Evolutionary conservation across 2,113 vertebrate species (phyloP).

Genomic region (Seriola quinqueradiata): DNA sequence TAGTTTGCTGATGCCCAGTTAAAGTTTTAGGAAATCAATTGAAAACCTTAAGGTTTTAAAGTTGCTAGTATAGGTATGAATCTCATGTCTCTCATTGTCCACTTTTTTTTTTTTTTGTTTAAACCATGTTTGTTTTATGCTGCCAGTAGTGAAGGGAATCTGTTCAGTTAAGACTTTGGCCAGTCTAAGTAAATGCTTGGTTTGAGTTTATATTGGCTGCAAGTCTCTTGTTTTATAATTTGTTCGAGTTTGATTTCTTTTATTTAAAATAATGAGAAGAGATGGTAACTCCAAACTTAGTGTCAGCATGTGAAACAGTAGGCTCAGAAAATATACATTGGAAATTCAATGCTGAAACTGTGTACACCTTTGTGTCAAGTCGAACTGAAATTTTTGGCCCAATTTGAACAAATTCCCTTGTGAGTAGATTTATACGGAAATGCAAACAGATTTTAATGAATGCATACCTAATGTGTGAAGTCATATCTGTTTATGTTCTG

Average conservation of each 20-base stretch:
- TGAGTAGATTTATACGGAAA: slow-evolving; percentile 40
- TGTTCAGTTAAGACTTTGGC: slow-evolving; percentile 22
- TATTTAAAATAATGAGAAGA: slow-evolving; percentile 24
- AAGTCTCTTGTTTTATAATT: slow-evolving; percentile 39
- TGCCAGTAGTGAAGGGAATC: slow-evolving; percentile 22
- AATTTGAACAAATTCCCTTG: slow-evolving; percentile 6
- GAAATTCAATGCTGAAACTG: slow-evolving; percentile 13
- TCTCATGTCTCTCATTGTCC: background rate
- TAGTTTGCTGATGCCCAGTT: slow-evolving; percentile 27
- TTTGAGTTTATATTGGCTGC: slow-evolving; percentile 39
- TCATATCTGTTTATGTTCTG: slow-evolving; percentile 68
- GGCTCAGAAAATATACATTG: background rate
- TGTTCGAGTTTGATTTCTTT: slow-evolving; percentile 29
- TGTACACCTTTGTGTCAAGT: slow-evolving; percentile 14
- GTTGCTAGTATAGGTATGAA: slow-evolving; percentile 11
- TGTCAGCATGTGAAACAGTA: slow-evolving; percentile 49
- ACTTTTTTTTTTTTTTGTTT: background rate
- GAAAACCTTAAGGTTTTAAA: slow-evolving; percentile 30
- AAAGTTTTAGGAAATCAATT: slow-evolving; percentile 33
- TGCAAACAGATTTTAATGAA: slow-evolving; percentile 59
- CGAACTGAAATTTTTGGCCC: slow-evolving; percentile 9
- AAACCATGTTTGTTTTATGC: slow-evolving; percentile 19
- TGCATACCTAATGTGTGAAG: slow-evolving; percentile 70
- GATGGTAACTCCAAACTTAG: slow-evolving; percentile 26
- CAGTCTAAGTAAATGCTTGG: slow-evolving; percentile 35